phyloP scores from a whole-genome alignment of 2,797 vertebrate genomes.

The Dendrocincla fuliginosa region DNA sequence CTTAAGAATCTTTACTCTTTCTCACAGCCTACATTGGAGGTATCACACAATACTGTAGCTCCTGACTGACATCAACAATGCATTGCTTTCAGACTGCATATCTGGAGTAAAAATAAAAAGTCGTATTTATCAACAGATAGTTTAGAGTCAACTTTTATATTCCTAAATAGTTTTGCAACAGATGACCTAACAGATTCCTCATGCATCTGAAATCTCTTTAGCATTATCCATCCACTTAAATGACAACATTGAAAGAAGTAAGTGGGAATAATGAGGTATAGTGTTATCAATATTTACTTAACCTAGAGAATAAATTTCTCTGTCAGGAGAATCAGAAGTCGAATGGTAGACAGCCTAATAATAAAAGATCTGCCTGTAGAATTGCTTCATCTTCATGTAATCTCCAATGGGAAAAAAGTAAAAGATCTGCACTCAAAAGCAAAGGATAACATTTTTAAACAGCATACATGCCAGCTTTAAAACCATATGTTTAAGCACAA shows the following conservation, averaged over 20 bases:
- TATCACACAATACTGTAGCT: not conserved
- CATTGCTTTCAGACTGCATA: not conserved
- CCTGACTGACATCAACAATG: not conserved
- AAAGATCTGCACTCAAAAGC: not conserved
- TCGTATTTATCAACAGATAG: not conserved
- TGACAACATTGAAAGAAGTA: not conserved
- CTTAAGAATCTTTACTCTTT: not conserved
- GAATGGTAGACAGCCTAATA: not conserved
- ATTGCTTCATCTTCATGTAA: not conserved
- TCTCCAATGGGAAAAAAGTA: not conserved
- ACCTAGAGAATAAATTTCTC: not conserved
- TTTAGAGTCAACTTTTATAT: not conserved
- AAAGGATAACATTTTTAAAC: not conserved
- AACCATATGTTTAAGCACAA: conserved; percentile 38
- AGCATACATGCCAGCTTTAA: conserved; percentile 40
- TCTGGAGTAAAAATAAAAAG: not conserved
- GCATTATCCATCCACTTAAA: not conserved
- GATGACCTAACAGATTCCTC: not conserved
- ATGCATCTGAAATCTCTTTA: not conserved
- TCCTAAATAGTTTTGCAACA: not conserved
- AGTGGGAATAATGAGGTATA: not conserved
- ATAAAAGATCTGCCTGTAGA: not conserved
- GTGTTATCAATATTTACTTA: not conserved
- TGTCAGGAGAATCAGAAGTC: not conserved
- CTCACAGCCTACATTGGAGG: not conserved